Base-by-base conservation (phyloP, 2,113 vertebrate genomes). In the Protobothrops mucrosquamatus region DNA sequence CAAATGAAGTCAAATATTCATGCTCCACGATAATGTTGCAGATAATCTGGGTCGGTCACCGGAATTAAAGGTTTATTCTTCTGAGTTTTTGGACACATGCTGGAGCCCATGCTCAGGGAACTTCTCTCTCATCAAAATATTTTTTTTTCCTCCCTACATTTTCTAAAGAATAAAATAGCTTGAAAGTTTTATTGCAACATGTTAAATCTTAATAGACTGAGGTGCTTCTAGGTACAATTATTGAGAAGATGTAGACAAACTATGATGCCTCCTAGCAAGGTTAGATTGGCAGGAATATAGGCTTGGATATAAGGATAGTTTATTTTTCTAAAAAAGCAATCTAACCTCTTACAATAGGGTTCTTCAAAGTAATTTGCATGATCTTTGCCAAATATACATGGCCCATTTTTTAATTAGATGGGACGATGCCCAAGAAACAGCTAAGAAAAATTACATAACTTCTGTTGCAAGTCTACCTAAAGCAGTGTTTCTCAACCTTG, bases 121-220 rank as follows among this genome's bases (percentile, higher is more conserved):
- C 3, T 3, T 46, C 43, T 46, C 4, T 46, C 43, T 46, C 43
- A 46, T 0, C 43, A 46, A 46, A 46, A 46, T 46, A 46, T 46
- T 46, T 46, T 46, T 46, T 46, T 46, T 46, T 46, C 3, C 0
- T 88, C 92, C 26, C 48, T 22, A 39, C 90, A 0, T 87, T 26
- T 93, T 96, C 59, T 39, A 93, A 94, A 95, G 52, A 88, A 81
- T 95, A 91, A 90, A 48, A 0, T 54, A 87, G 29, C 2, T 89
- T 95, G 91, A 91, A 88, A 4, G 0, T 81, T 87, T 94, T 1
- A 51, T 92, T 95, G 93, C 64, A 88, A 11, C 6, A 89, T 93
- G 92, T 93, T 94, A 56, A 93, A 88, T n/a, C 12, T 93, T 93
- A 92, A 15, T 69, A 29, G 48, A 92, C 8, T n/a, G 29, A 39